phyloP scores from a whole-genome alignment of 2,888 invertebrate species.

The Alviniconcha strummeri region DNA sequence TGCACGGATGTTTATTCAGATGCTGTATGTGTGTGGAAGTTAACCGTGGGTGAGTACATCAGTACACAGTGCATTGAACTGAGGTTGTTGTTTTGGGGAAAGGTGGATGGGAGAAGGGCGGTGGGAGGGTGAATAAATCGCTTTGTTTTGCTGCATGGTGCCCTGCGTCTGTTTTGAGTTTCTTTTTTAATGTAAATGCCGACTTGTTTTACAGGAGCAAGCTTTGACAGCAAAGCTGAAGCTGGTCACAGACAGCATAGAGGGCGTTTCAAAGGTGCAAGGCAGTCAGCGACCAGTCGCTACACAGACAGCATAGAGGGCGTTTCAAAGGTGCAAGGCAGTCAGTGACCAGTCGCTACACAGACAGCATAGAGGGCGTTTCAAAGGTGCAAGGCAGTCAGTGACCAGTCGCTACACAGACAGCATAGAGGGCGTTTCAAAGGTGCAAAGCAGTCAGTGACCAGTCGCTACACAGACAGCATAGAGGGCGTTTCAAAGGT shows the following conservation, averaged over 20 bases:
- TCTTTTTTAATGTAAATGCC: too few species aligned
- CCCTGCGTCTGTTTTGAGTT: too few species aligned
- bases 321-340: conserved; percentile 2
- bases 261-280: conserved; percentile 6
- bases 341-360: not conserved
- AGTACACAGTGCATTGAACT: too few species aligned
- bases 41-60: too few species aligned
- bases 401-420: not conserved
- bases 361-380: conserved; percentile 17
- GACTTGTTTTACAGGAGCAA: not conserved
- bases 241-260: conserved; percentile 8
- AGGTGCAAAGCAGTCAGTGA: not conserved
- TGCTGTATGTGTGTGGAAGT: too few species aligned
- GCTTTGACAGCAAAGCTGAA: conserved; percentile 13
- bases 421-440: conserved; percentile 9
- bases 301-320: not conserved
- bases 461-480: not conserved
- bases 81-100: too few species aligned
- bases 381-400: conserved; percentile 2
- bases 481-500: conserved; percentile 3
- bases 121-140: too few species aligned
- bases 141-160: too few species aligned
- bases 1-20: not conserved
- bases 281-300: not conserved
- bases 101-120: too few species aligned